Conservation (phyloP, 2,888 invertebrate genomes). For the Monoplex corrugatus region DNA sequence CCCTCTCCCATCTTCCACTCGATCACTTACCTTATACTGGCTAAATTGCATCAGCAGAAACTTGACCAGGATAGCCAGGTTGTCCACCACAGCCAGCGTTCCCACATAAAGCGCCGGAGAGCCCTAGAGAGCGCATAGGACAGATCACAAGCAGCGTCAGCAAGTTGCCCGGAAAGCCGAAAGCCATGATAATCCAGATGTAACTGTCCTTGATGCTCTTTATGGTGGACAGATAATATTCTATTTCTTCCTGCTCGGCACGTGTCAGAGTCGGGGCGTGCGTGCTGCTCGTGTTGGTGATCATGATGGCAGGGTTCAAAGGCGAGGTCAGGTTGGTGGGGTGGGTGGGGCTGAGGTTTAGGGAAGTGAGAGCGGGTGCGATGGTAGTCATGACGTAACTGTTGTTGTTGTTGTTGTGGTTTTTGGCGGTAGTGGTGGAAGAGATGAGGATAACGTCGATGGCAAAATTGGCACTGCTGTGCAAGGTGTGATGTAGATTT, state of each 20-base stretch:
- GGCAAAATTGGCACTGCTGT: not conserved
- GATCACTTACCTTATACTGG: constrained; percentile 28
- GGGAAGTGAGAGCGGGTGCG: not conserved
- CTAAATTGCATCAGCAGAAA: constrained; percentile 4
- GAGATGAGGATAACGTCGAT: not conserved
- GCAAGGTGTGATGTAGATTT: not conserved
- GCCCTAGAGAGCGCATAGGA: constrained; percentile 29
- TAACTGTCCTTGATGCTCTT: constrained; percentile 42
- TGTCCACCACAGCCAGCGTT: constrained; percentile 54
- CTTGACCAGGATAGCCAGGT: constrained; percentile 49
- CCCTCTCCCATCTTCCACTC: not conserved
- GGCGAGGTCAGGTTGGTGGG: not conserved
- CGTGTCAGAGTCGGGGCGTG: not conserved
- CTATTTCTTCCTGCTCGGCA: not conserved
- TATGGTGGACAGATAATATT: not conserved
- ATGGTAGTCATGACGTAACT: not conserved
- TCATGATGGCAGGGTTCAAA: not conserved
- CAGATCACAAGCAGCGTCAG: constrained; percentile 41
- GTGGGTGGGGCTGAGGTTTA: not conserved
- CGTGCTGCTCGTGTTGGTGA: not conserved
- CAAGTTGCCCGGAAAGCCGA: constrained; percentile 52
- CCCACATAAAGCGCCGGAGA: constrained; percentile 43
- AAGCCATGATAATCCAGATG: constrained; percentile 52
- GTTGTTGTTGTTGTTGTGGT: not conserved
- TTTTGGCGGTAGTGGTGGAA: not conserved